These are phyloP conservation scores for Geotrypetes seraphini DNA, from an alignment of 2,797 vertebrate species.

Conservation along the genomic window DNA sequence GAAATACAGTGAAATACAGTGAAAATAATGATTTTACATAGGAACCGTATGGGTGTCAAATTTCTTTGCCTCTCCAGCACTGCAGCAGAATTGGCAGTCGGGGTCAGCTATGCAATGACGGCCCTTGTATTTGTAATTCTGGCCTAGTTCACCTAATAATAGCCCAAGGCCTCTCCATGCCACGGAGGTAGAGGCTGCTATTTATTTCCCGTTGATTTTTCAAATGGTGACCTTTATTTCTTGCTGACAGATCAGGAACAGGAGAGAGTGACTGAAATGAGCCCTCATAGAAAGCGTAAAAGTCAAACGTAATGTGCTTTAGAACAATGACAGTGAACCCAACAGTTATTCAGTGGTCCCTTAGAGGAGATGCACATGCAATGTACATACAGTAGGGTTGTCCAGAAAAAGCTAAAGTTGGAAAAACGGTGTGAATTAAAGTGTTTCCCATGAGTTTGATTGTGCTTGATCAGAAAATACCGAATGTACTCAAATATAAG, in stretches of 20 bases:
- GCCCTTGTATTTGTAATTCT: neutral
- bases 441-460: no score
- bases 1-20: no score
- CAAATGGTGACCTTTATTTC: slow-evolving; percentile 2
- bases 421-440: no score
- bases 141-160: slow-evolving; percentile 11
- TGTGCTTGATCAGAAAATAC: no score
- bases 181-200: neutral
- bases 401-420: no score
- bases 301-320: neutral
- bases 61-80: no score
- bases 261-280: fast-evolving
- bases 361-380: no score
- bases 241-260: neutral
- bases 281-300: neutral
- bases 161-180: neutral
- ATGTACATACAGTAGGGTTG: no score
- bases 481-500: no score
- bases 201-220: neutral
- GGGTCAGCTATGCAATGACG: slow-evolving; percentile 5
- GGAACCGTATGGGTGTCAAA: no score
- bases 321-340: neutral
- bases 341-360: fast-evolving
- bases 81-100: no score
- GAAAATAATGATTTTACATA: no score